Evolutionary conservation across 2,888 invertebrate genomes (phyloP), one percentile per base, ranked within the genome.

Genomic region (Cheilosia urbana): DNA sequence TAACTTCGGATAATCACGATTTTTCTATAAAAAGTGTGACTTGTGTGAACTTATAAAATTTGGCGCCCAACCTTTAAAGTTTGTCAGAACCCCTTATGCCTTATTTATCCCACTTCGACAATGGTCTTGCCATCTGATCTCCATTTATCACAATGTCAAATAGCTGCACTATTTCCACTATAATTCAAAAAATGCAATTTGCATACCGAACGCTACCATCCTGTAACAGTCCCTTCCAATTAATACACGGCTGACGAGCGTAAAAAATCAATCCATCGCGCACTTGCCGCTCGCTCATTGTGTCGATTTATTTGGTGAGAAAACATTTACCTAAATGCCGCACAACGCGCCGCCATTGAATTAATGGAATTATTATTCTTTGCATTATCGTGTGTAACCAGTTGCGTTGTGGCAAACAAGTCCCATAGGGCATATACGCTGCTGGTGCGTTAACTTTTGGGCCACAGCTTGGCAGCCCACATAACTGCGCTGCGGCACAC

Each of bases 271-370:
- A 68, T 80, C 60, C 68, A 47, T 53, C 62, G 42, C 53, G 42
- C 37, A 37, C 47, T 68, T 21, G 21, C 37, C 49, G n/a, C 19
- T 65, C 57, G 79, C 47, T 58, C 51, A 27, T 63, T 60, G 73
- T 69, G 37, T 57, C 60, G 88, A 89, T 91, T 90, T 91, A 90
- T 91, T 91, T 91, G 90, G 90, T 91, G 91, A 90, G 91, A 91
- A 91, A 91, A 91, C 91, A 91, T 91, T 91, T 91, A 90, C 91
- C 80, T 76, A 72, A 76, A 85, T 72, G 75, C 80, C 71, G 53
- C 47, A 60, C 42, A 73, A 40, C 53, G 63, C 49, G 13, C 68
- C 37, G 47, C 17, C 47, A 9, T 79, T 60, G 71, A 75, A 71
- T 76, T 71, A 81, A 85, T 85, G 84, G 76, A 85, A 85, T 85